Conservation (phyloP, 2,888 invertebrate genomes). For the Drosophila rellima region DNA sequence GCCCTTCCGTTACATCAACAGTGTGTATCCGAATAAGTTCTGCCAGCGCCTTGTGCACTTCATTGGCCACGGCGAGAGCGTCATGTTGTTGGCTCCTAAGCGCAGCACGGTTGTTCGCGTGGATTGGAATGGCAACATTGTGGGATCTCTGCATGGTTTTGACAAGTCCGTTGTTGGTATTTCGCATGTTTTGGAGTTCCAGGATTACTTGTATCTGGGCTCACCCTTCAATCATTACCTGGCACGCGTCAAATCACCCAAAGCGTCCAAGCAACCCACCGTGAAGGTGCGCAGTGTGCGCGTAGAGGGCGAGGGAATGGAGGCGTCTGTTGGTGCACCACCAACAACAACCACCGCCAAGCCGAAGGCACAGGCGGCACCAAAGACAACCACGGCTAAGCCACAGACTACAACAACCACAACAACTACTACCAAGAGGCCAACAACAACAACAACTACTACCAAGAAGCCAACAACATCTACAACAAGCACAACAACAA, state of each 20-base stretch:
- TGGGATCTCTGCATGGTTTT: constrained; percentile 89
- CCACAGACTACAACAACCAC: constrained; percentile 62
- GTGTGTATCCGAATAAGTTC: constrained; percentile 89
- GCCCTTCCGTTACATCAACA: constrained; percentile 88
- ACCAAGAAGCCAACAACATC: constrained; percentile 53
- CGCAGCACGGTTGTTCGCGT: constrained; percentile 88
- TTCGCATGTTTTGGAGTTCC: constrained; percentile 89
- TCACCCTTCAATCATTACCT: constrained; percentile 90
- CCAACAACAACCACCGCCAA: constrained; percentile 66
- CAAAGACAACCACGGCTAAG: constrained; percentile 62
- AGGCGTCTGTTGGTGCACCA: constrained; percentile 74
- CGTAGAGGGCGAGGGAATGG: constrained; percentile 81
- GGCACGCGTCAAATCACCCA: constrained; percentile 88
- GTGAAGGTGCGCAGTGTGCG: constrained; percentile 84
- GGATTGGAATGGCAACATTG: constrained; percentile 90
- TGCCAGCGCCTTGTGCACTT: constrained; percentile 89
- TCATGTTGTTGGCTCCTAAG: constrained; percentile 82
- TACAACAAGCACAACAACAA: constrained; percentile 66
- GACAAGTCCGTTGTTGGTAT: constrained; percentile 87
- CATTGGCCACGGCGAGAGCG: constrained; percentile 89
- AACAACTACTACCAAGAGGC: constrained; percentile 67
- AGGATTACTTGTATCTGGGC: constrained; percentile 89
- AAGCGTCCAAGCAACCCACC: constrained; percentile 72
- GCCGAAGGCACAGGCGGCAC: constrained; percentile 61
- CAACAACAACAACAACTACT: constrained; percentile 59